These are phyloP conservation scores for Pangasius larnaudii DNA, from an alignment of 2,797 vertebrate genomes.

Conservation along the genomic window DNA sequence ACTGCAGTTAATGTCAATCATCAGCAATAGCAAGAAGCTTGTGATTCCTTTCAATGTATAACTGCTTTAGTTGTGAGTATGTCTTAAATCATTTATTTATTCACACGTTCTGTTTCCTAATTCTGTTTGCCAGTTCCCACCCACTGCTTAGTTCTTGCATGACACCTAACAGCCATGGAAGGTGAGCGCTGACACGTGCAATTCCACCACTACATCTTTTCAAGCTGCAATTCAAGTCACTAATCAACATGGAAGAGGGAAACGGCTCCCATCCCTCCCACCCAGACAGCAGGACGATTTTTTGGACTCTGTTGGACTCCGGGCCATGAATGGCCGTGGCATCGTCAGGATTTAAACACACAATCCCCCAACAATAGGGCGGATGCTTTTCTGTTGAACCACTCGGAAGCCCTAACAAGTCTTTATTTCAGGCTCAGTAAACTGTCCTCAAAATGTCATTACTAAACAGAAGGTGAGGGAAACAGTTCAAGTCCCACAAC, in stretches of 20 bases:
- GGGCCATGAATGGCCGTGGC: not conserved
- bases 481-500: not conserved
- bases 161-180: not conserved
- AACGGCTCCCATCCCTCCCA: not conserved
- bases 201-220: not conserved
- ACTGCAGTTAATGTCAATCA: not conserved
- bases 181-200: not conserved
- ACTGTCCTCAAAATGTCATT: not conserved
- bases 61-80: not conserved
- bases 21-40: not conserved
- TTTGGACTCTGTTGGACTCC: not conserved
- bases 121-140: not conserved
- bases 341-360: not conserved
- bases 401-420: not conserved
- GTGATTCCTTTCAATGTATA: not conserved
- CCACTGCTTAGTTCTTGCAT: not conserved
- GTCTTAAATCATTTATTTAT: not conserved
- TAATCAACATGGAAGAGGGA: not conserved
- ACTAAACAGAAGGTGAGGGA: not conserved
- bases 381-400: not conserved
- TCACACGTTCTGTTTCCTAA: not conserved
- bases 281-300: not conserved
- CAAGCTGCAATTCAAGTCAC: not conserved
- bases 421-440: not conserved
- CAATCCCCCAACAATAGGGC: not conserved